phyloP scores from a whole-genome alignment of 2,113 vertebrate species.

The Callopanchax toddi region DNA sequence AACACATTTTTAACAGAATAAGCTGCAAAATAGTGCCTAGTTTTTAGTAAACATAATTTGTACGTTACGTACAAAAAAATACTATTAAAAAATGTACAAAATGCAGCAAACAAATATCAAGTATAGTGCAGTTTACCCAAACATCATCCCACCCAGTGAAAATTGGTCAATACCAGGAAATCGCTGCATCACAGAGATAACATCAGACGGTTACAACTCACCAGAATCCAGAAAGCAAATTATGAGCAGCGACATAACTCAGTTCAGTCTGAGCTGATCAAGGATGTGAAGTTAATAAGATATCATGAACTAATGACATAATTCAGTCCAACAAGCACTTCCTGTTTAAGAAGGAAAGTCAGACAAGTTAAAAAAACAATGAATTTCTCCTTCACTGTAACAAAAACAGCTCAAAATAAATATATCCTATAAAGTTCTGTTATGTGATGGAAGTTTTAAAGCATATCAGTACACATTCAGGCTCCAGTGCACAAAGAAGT shows the following conservation, averaged over 20 bases:
- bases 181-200: slow-evolving; percentile 40
- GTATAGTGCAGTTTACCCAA: slow-evolving; percentile 68
- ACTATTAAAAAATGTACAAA: slow-evolving; percentile 80
- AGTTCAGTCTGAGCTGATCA: slow-evolving; percentile 28
- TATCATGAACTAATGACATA: slow-evolving; percentile 29
- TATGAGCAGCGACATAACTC: slow-evolving; percentile 29
- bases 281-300: slow-evolving; percentile 23
- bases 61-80: slow-evolving; percentile 78
- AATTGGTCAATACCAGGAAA: slow-evolving; percentile 25
- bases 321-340: slow-evolving; percentile 33
- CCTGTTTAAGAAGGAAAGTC: slow-evolving; percentile 37
- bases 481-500: not conserved
- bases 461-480: slow-evolving; percentile 73
- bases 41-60: slow-evolving; percentile 80
- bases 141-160: slow-evolving; percentile 38
- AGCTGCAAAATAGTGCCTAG: slow-evolving; percentile 70
- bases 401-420: slow-evolving; percentile 20
- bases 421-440: slow-evolving; percentile 1
- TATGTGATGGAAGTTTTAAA: slow-evolving; percentile 67
- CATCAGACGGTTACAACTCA: slow-evolving; percentile 23
- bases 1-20: slow-evolving; percentile 77
- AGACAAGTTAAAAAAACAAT: not conserved
- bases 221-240: slow-evolving; percentile 22
- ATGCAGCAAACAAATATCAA: slow-evolving; percentile 79
- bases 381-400: not conserved